Evolutionary conservation across 23 tunicate species (phyloP).

Genomic region (Corella eumyota): DNA sequence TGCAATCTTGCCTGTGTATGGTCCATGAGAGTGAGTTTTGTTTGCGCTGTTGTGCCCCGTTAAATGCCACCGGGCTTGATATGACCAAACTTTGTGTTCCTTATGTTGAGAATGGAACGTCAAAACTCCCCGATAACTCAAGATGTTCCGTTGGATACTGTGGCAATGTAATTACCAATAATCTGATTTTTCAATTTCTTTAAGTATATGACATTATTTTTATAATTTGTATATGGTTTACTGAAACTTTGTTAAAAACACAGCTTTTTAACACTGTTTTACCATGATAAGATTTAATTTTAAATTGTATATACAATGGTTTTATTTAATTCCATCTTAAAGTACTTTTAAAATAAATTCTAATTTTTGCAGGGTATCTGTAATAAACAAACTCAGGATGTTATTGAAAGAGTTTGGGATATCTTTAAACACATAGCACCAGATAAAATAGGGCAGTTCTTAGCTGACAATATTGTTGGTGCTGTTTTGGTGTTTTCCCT

Average conservation of each 20-base stretch:
- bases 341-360: not conserved
- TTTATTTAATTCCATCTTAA: not conserved
- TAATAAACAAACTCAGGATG: conserved; percentile 73
- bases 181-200: too few relatives aligned
- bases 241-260: too few relatives aligned
- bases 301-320: not conserved
- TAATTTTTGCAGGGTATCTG: conserved; percentile 46
- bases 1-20: conserved; percentile 67
- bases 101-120: conserved; percentile 6
- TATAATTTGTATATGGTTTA: too few relatives aligned
- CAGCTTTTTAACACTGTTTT: too few relatives aligned
- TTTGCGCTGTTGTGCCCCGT: conserved; percentile 59
- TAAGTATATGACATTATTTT: too few relatives aligned
- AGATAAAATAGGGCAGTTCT: conserved; percentile 76
- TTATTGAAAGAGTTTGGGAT: conserved; percentile 76
- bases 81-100: conserved; percentile 34
- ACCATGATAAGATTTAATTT: too few relatives aligned
- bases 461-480: conserved; percentile 87
- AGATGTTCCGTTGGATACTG: conserved; percentile 75
- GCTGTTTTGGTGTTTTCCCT: conserved; percentile 73
- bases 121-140: conserved; percentile 41
- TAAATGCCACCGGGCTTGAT: conserved; percentile 15
- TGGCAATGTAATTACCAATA: conserved; percentile 2
- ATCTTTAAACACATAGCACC: conserved; percentile 85
- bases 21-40: conserved; percentile 36